A percentile compares a stretch with the other conserved stretches of the same genome.
Evolutionary conservation across 2,113 vertebrate genomes (phyloP).

Genomic region (Syrmaticus mikado): DNA sequence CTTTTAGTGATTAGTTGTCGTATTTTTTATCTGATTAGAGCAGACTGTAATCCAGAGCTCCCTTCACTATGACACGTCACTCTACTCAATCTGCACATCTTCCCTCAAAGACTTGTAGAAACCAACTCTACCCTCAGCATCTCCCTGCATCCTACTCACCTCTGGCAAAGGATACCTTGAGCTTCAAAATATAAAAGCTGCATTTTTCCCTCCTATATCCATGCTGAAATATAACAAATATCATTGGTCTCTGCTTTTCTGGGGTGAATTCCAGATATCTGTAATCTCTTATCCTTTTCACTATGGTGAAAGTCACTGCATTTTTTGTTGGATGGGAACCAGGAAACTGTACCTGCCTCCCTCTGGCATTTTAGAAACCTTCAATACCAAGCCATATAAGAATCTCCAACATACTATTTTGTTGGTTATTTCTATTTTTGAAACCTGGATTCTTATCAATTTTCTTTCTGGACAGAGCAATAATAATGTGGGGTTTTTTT

Average conservation of each 20-base stretch:
- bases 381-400: background rate
- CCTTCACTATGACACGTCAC: background rate
- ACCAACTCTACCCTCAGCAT: background rate
- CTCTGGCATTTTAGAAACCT: background rate
- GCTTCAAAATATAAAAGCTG: background rate
- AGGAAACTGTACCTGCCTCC: background rate
- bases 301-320: accelerated
- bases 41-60: background rate
- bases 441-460: background rate
- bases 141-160: background rate
- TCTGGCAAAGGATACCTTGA: background rate
- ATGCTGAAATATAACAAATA: background rate
- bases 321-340: background rate
- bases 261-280: background rate
- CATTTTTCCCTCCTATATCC: background rate
- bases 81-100: background rate
- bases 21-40: background rate
- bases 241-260: background rate
- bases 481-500: background rate
- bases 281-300: background rate
- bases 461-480: background rate
- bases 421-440: accelerated
- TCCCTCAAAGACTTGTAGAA: background rate
- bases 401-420: background rate
- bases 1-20: background rate